Base-by-base conservation (phyloP, 2,113 vertebrate genomes). In the Sinocyclocheilus rhinocerous region DNA sequence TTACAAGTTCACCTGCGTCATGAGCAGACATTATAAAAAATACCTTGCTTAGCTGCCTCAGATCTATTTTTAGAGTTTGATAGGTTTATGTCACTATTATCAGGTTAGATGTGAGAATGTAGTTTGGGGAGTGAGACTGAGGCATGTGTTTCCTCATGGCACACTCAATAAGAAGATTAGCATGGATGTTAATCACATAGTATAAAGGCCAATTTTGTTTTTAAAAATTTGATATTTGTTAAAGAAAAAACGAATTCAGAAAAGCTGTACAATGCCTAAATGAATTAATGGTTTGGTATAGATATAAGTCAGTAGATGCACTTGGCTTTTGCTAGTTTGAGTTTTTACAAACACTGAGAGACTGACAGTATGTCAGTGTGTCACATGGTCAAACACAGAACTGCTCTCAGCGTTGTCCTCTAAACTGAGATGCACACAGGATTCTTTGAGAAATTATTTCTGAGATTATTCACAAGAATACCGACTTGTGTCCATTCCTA, bases 81-180 rank as follows among this genome's bases (percentile, higher is more conserved):
- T 11, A 72, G 61, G 52, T 57, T 11, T 15, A 52, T 20, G 22
- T 20, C 39, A 26, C 6, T 57, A 55, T 65, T 26, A 63, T 22
- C 22, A 59, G 22, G n/a, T 85, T 29, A 48, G 67, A 29, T 76
- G 24, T 33, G 72, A 83, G 63, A 63, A 36, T 39, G 42, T 26
- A 88, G 50, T 83, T 81, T 86, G 4, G 33, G 80, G 12, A 82
- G 39, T 77, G 55, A 85, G 39, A 69, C 65, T 70, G 70, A 84
- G 76, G 81, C 59, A 84, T 88, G 78, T 67, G 84, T 69, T 42
- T 63, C 48, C 63, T 83, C 52, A 81, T 57, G 33, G 63, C 76
- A 82, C 15, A 24, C n/a, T 20, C 55, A 29, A 63, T 88, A 81
- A 89, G 86, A 77, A 77, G 81, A 88, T 88, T 86, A 86, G 29